Percentiles rank a stretch among this genome's conserved stretches.
Evolutionary conservation across 2,888 invertebrate genomes (phyloP).

Genomic region (Leptinotarsa tumamoca): DNA sequence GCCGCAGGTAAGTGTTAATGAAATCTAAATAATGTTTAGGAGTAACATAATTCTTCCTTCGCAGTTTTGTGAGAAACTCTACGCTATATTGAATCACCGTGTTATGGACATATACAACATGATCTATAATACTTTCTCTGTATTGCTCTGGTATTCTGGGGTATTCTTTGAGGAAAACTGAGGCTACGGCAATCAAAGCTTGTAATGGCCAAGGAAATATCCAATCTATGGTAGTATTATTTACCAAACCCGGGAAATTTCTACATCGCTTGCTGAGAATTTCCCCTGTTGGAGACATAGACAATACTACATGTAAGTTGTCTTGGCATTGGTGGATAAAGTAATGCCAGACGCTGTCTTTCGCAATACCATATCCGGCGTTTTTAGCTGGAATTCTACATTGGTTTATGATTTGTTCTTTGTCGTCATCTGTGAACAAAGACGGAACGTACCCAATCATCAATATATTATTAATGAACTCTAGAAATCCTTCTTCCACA

Average conservation of each 20-base stretch:
- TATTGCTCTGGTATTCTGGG: slow-evolving; percentile 59
- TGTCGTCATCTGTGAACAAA: slow-evolving; percentile 89
- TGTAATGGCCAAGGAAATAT: slow-evolving; percentile 94
- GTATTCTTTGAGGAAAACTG: slow-evolving; percentile 82
- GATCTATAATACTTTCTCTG: slow-evolving; percentile 79
- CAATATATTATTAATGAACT: slow-evolving; percentile 91
- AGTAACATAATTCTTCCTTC: slow-evolving; percentile 88
- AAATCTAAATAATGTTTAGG: slow-evolving; percentile 93
- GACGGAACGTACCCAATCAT: slow-evolving; percentile 89
- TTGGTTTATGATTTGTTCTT: slow-evolving; percentile 80
- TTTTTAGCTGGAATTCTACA: slow-evolving; percentile 78
- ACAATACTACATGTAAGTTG: slow-evolving; percentile 90
- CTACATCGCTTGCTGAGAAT: slow-evolving; percentile 85
- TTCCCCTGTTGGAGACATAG: slow-evolving; percentile 91
- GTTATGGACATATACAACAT: slow-evolving; percentile 88
- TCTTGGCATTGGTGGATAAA: slow-evolving; percentile 82
- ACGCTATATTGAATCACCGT: slow-evolving; percentile 78
- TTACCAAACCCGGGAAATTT: slow-evolving; percentile 92
- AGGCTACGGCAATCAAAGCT: slow-evolving; percentile 88
- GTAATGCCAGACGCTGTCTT: slow-evolving; percentile 88
- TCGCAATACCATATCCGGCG: slow-evolving; percentile 79
- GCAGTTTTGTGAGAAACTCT: slow-evolving; percentile 79
- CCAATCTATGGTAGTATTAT: slow-evolving; percentile 94
- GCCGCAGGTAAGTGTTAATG: slow-evolving; percentile 80
- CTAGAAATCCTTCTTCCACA: slow-evolving; percentile 85